phyloP scores from a whole-genome alignment of 2,888 invertebrate species.

The Protodeltote pygarga region DNA sequence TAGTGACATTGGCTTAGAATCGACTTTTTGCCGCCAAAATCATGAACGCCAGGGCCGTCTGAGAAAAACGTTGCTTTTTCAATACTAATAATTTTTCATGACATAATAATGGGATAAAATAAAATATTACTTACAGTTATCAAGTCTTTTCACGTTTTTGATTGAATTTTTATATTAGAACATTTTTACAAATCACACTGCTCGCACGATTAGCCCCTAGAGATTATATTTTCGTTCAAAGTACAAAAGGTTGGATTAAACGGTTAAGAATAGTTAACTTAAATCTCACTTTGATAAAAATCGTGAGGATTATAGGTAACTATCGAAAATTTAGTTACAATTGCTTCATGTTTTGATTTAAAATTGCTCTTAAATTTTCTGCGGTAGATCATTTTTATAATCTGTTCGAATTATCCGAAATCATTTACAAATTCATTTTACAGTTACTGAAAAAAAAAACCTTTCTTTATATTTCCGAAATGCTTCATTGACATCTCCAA shows the following conservation, averaged over 20 bases:
- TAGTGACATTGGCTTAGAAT: conserved; percentile 77
- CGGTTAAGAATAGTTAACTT: conserved; percentile 22
- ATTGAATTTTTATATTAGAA: conserved; percentile 36
- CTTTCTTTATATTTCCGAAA: too few species aligned
- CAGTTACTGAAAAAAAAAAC: too few species aligned
- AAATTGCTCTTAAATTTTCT: neutral
- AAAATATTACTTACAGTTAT: conserved; percentile 36
- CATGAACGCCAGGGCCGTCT: conserved; percentile 59
- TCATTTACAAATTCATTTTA: too few species aligned
- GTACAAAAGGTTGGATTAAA: conserved; percentile 32
- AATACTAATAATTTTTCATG: conserved; percentile 52
- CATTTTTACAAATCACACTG: conserved; percentile 21
- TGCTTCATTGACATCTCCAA: too few species aligned
- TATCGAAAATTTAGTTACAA: conserved; percentile 17
- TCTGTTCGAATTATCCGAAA: too few species aligned
- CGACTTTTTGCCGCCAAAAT: conserved; percentile 75
- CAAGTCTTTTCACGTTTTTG: conserved; percentile 35
- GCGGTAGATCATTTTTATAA: neutral
- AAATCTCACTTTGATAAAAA: conserved; percentile 9
- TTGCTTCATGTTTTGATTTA: neutral
- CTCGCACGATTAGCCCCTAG: conserved; percentile 23
- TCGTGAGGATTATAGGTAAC: conserved; percentile 13
- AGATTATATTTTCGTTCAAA: conserved; percentile 31
- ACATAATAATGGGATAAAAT: conserved; percentile 48
- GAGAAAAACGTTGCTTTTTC: conserved; percentile 58